A percentile compares a stretch with the other conserved stretches of the same genome.
phyloP scores from a whole-genome alignment of 2,113 vertebrate genomes.

The Centropristis striata region DNA sequence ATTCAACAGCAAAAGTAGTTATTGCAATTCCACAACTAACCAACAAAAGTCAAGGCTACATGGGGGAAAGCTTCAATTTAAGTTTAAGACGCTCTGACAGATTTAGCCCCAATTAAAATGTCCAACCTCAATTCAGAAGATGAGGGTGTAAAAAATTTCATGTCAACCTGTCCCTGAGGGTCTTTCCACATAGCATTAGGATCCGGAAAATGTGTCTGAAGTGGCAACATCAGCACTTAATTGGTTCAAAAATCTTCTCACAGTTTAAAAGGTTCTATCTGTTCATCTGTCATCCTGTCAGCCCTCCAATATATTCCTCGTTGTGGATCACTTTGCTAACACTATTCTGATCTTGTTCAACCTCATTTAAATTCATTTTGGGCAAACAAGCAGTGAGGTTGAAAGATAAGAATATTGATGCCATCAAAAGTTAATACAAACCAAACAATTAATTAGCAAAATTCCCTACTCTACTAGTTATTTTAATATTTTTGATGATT shows the following conservation, averaged over 20 bases:
- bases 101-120: conserved; percentile 72
- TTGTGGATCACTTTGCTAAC: conserved; percentile 12
- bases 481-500: neutral
- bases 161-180: conserved; percentile 63
- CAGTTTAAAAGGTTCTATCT: conserved; percentile 52
- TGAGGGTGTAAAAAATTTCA: conserved; percentile 28
- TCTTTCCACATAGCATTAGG: conserved; percentile 33
- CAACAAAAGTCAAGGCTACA: conserved; percentile 21
- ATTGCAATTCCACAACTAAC: conserved; percentile 4
- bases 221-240: conserved; percentile 69
- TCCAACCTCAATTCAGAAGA: conserved; percentile 56
- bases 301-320: conserved; percentile 9
- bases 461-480: neutral
- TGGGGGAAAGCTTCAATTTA: conserved; percentile 9
- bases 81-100: conserved; percentile 56
- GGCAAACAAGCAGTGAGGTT: neutral
- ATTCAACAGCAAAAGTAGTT: conserved; percentile 1
- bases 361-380: neutral
- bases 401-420: neutral
- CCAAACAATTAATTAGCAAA: neutral
- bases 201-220: conserved; percentile 56
- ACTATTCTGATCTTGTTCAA: conserved; percentile 26
- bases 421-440: neutral
- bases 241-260: conserved; percentile 70
- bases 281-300: conserved; percentile 54